Evolutionary conservation across 2,797 vertebrate genomes (phyloP), one percentile per base, ranked within the genome.

Genomic region (Amblyopsis hoosieri): DNA sequence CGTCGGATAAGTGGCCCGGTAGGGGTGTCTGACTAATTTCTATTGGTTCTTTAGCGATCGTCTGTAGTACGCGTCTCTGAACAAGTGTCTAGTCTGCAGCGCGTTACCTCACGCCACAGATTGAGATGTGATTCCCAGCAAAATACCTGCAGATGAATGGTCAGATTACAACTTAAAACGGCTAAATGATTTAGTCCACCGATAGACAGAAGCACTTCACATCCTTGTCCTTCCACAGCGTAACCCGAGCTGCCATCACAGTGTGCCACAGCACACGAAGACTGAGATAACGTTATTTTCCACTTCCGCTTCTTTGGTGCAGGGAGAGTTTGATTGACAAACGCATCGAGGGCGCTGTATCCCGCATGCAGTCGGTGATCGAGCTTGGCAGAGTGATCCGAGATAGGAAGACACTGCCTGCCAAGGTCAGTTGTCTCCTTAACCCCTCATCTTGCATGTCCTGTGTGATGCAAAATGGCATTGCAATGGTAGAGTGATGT

Each of bases 301-400:
- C 33, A 37, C 33, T 50, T 3, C 14, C 23, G 3, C 23, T 23
- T 72, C 48, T 86, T 60, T 77, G 61, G 86, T 78, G 19, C 74
- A 99, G 98, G 79, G 95, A 97, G 76, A 84, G 89, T 64, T 69
- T 98, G 90, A 98, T 99, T 76, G 93, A 98, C 92, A 94, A 94
- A 90, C 96, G 93, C 69, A 99, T 95, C 7, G 98, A 99, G 90
- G 94, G 76, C 3, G 95, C 96, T 0, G 93, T 99, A 51, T 95
- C 92, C 64, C 95, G 93, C 77, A 98, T 99, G 96, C 98, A 99
- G 83, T 99, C 97, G 4, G 95, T 99, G 87, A 97, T 99, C 74
- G 98, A 99, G 85, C 93, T 99, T 70, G 97, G 97, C 19, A 91
- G 98, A 75, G 97, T 99, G 81, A 98, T 99, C 82, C 90, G 98